Percentiles rank a stretch among this genome's conserved stretches.
phyloP scores from a whole-genome alignment of 92 coral and sea anemone genomes.

The Palythoa grandis region DNA sequence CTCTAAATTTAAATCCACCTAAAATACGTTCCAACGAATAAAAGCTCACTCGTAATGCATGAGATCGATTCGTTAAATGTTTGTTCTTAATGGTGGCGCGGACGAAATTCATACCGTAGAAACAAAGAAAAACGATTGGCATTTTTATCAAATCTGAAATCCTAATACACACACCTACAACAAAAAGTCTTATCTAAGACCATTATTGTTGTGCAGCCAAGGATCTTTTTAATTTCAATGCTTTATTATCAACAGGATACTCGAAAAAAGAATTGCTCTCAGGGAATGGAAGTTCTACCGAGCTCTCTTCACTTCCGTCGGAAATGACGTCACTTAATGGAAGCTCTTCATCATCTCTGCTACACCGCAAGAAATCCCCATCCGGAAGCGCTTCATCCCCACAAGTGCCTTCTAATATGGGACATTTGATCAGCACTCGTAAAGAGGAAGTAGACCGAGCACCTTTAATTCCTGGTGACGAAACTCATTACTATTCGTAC shows the following conservation, averaged over 20 bases:
- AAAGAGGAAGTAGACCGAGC: slow-evolving; percentile 35
- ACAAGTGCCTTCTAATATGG: slow-evolving; percentile 16
- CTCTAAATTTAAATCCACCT: too few species aligned
- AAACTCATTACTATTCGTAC: slow-evolving; percentile 12
- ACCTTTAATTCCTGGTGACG: slow-evolving; percentile 32
- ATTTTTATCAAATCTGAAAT: too few species aligned
- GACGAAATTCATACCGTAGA: too few species aligned
- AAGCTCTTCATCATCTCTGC: slow-evolving; percentile 12
- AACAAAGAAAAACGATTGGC: too few species aligned
- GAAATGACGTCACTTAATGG: slow-evolving; percentile 33
- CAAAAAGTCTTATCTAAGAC: too few species aligned
- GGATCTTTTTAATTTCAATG: not conserved
- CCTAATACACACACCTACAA: too few species aligned
- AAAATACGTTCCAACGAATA: too few species aligned
- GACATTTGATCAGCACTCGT: slow-evolving; percentile 24
- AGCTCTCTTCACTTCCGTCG: slow-evolving; percentile 32
- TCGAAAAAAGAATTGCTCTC: not conserved
- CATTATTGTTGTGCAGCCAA: too few species aligned
- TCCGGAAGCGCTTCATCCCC: slow-evolving; percentile 15
- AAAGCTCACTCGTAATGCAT: too few species aligned
- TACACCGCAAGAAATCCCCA: not conserved
- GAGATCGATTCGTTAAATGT: too few species aligned
- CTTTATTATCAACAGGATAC: not conserved
- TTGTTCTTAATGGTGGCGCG: too few species aligned
- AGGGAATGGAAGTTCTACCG: slow-evolving; percentile 33